Evolutionary conservation across 2,113 vertebrate species (phyloP).

Genomic region (Amblyornis subalaris): DNA sequence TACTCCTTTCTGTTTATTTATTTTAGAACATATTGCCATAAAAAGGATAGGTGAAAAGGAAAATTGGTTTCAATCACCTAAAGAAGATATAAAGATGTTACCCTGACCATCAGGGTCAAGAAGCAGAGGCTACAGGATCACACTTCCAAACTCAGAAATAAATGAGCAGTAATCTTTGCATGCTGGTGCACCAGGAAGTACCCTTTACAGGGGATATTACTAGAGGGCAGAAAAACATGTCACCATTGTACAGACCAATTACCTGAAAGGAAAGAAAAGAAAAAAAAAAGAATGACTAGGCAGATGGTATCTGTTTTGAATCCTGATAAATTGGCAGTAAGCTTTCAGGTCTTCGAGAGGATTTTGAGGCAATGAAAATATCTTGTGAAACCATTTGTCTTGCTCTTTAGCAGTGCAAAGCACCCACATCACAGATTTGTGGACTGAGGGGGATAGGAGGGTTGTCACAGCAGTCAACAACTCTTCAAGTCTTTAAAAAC

Average conservation of each 20-base stretch:
- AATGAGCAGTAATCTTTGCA: neutral
- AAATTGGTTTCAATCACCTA: conserved; percentile 21
- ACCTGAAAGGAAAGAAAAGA: neutral
- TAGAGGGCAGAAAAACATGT: neutral
- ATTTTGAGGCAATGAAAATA: conserved; percentile 20
- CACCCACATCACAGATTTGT: neutral
- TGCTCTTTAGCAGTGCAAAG: conserved; percentile 5
- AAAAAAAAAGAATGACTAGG: neutral
- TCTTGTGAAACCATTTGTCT: conserved; percentile 4
- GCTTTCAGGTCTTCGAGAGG: neutral
- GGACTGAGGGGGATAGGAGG: neutral
- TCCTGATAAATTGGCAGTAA: neutral
- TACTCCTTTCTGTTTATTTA: neutral
- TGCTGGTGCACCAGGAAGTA: neutral
- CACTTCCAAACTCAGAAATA: conserved; percentile 1
- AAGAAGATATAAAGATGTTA: conserved; percentile 13
- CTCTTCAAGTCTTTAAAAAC: neutral
- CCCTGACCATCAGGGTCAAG: neutral
- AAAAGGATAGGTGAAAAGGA: conserved; percentile 22
- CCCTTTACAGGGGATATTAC: neutral
- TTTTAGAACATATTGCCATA: neutral
- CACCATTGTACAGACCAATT: neutral
- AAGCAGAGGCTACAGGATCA: neutral
- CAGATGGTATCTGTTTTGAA: neutral
- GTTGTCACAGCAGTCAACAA: neutral